Conservation (phyloP, 2,113 vertebrate species). For the Spilogale gracilis region DNA sequence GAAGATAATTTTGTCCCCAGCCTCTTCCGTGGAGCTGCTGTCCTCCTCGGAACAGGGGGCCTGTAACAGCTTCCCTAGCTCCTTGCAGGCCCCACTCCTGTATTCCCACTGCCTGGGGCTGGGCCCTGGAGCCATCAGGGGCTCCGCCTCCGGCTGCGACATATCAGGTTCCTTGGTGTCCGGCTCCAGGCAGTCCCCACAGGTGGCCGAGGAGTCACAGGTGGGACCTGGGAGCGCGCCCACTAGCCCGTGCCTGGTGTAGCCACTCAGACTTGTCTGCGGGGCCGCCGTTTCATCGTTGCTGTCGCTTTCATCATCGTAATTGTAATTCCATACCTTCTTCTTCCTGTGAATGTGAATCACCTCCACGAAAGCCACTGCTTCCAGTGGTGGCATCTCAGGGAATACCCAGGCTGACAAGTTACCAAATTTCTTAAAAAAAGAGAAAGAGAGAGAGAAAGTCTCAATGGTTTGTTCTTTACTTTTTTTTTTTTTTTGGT, state of each 20-base stretch:
- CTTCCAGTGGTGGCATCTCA: not conserved
- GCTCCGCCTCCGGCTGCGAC: rapidly evolving
- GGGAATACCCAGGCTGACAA: not conserved
- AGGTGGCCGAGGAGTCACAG: rapidly evolving
- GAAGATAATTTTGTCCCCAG: slow-evolving; percentile 65
- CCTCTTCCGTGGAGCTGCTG: not conserved
- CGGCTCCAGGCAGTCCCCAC: not conserved
- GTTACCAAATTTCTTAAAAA: slow-evolving; percentile 29
- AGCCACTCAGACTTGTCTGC: not conserved
- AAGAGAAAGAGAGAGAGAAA: not conserved
- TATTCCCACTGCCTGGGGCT: not conserved
- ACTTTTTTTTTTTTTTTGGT: too few relatives aligned
- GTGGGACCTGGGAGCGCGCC: not conserved
- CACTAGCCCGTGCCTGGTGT: slow-evolving; percentile 47
- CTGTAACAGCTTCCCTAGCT: rapidly evolving
- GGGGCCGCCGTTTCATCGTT: not conserved
- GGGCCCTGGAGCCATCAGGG: rapidly evolving
- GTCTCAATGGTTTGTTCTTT: slow-evolving; percentile 27
- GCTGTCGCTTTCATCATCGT: slow-evolving; percentile 51
- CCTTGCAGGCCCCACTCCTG: rapidly evolving
- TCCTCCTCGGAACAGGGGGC: not conserved
- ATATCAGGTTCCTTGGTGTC: not conserved
- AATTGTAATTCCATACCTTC: slow-evolving; percentile 60
- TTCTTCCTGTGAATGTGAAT: slow-evolving; percentile 67
- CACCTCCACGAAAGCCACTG: slow-evolving; percentile 63